Conservation (phyloP, 2,113 vertebrate species). For the Burhinus bistriatus region DNA sequence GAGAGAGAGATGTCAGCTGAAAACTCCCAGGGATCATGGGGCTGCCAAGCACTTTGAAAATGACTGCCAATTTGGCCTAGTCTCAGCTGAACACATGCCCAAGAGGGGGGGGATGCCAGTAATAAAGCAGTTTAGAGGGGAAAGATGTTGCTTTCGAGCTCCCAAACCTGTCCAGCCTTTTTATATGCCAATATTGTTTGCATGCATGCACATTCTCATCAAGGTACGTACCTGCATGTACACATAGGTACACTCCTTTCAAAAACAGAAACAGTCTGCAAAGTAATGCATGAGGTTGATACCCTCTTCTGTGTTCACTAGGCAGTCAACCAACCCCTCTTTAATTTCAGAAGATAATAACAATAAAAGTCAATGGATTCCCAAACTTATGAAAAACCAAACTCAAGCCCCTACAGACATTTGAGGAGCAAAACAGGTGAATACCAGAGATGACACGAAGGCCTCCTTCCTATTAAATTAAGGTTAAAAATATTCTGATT, state of each 20-base stretch:
- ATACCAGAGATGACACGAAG: background rate
- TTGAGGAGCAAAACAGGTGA: background rate
- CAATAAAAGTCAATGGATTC: background rate
- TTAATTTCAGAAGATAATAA: background rate
- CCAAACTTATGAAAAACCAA: background rate
- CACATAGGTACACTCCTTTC: accelerated
- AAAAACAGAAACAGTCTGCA: background rate
- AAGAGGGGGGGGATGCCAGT: conserved; percentile 82
- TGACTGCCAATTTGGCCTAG: conserved; percentile 92
- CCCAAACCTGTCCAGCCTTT: conserved; percentile 44
- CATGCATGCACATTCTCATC: background rate
- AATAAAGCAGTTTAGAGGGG: conserved; percentile 90
- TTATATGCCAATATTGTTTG: conserved; percentile 34
- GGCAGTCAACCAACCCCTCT: background rate
- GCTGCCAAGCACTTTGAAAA: conserved; percentile 88
- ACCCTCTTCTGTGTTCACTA: accelerated
- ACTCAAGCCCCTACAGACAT: background rate
- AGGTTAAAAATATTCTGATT: background rate
- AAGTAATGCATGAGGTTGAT: background rate
- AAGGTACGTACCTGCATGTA: background rate
- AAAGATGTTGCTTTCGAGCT: conserved; percentile 84
- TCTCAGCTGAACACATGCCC: conserved; percentile 87
- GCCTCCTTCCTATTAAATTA: background rate
- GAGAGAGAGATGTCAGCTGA: conserved; percentile 82
- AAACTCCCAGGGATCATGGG: conserved; percentile 83